Evolutionary conservation across 2,797 vertebrate genomes (phyloP).

Genomic region (Lindbergichthys nudifrons): DNA sequence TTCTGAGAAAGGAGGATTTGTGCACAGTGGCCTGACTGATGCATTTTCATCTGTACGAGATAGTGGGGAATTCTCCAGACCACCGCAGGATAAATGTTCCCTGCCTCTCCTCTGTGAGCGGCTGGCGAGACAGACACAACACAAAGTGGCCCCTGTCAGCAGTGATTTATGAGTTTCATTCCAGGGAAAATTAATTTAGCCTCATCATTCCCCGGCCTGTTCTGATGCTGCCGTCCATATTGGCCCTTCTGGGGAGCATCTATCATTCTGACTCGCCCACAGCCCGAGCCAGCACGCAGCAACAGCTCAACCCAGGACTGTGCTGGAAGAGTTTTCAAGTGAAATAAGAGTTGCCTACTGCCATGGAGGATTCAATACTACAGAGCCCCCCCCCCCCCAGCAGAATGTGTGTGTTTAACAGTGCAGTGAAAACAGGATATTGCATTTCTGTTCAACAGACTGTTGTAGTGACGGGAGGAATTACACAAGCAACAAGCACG

Average conservation of each 20-base stretch:
- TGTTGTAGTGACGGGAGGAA: conserved; percentile 22
- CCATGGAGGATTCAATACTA: conserved; percentile 58
- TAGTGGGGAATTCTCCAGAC: conserved; percentile 69
- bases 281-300: conserved; percentile 53
- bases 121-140: conserved; percentile 72
- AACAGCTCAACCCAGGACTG: conserved; percentile 37
- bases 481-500: background rate
- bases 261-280: conserved; percentile 74
- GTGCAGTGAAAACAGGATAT: conserved; percentile 30
- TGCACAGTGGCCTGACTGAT: conserved; percentile 48
- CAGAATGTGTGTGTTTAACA: conserved; percentile 27
- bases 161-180: conserved; percentile 83
- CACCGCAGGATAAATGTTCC: conserved; percentile 71
- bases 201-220: conserved; percentile 75
- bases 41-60: conserved; percentile 53
- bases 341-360: conserved; percentile 66
- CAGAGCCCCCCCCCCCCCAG: conserved; percentile 44
- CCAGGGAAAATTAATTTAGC: conserved; percentile 82
- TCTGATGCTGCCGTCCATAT: conserved; percentile 72
- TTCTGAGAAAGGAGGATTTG: conserved; percentile 53
- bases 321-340: conserved; percentile 50
- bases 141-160: conserved; percentile 77
- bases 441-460: conserved; percentile 27
- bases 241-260: conserved; percentile 80
- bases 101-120: conserved; percentile 53